Evolutionary conservation across 2,113 vertebrate genomes (phyloP), one percentile per base, ranked within the genome.

Genomic region (Chunga burmeisteri): DNA sequence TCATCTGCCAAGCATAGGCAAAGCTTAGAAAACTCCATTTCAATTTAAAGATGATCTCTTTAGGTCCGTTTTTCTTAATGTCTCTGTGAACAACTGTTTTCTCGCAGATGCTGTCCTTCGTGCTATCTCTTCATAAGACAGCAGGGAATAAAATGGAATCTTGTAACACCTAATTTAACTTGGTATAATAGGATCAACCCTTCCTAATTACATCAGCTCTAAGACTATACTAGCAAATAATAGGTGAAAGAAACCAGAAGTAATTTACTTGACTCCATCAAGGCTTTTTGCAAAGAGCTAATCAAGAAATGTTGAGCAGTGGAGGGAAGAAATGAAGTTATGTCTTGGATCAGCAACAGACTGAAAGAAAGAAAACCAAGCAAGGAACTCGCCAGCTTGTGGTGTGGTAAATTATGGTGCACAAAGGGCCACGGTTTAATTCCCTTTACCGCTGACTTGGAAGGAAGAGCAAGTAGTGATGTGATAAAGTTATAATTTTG

Each of bases 131-230:
- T 94, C 26, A 5, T 70, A 90, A 88, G 78, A 68, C 81, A 94
- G 74, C 50, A 93, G 84, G 84, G 93, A 86, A 77, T 91, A 85
- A 95, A 94, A 75, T 7, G 88, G 50, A 75, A 56, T 91, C 46
- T 58, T 49, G 42, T 70, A 91, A 90, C 91, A 93, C 83, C 66
- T 73, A 79, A 87, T 94, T 92, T 93, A 94, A 93, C 95, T 68
- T 72, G 36, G 34, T 91, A 11, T 89, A 95, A 87, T 87, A 79
- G 44, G 50, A 92, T 94, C 83, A 75, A 79, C 61, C 55, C 62
- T 91, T 94, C 49, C 30, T 89, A 87, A 93, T 89, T 87, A 44
- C 68, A 79, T 8, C 58, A 87, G 19, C 80, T 75, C 38, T 75
- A 67, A 65, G 81, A 85, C 84, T 89, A 56, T 72, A 38, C 65